Percentiles rank a stretch among this genome's conserved stretches.
Evolutionary conservation across 2,888 invertebrate species (phyloP).

Genomic region (Drosophila macrospina): DNA sequence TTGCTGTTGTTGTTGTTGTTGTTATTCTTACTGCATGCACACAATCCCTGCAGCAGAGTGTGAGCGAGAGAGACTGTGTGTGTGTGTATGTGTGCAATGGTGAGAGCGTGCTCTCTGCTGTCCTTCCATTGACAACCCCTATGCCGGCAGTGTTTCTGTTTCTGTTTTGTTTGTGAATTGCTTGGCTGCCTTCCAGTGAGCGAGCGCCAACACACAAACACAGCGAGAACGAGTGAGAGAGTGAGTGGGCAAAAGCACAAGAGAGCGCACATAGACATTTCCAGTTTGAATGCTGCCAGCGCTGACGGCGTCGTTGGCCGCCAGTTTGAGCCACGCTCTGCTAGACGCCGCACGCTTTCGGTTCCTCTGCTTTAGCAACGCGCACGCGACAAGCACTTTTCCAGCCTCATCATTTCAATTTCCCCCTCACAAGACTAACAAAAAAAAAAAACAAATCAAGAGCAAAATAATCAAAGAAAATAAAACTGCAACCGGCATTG

Average conservation of each 20-base stretch:
- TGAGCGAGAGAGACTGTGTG: slow-evolving; percentile 2
- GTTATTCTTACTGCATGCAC: slow-evolving; percentile 36
- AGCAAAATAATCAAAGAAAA: slow-evolving; percentile 13
- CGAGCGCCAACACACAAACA: slow-evolving; percentile 32
- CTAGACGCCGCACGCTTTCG: slow-evolving; percentile 72
- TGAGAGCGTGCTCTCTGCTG: slow-evolving; percentile 30
- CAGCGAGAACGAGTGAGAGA: slow-evolving; percentile 8
- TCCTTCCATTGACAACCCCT: slow-evolving; percentile 53
- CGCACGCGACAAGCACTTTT: slow-evolving; percentile 60
- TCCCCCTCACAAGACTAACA: slow-evolving; percentile 20
- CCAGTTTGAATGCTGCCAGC: slow-evolving; percentile 43
- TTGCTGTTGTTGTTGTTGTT: slow-evolving; percentile 26
- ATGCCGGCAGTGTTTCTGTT: slow-evolving; percentile 41
- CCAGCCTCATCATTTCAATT: slow-evolving; percentile 38
- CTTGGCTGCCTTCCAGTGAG: slow-evolving; percentile 44
- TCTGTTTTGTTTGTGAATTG: slow-evolving; percentile 44
- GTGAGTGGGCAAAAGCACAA: slow-evolving; percentile 17
- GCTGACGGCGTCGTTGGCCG: slow-evolving; percentile 59
- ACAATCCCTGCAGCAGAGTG: slow-evolving; percentile 56
- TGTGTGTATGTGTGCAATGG: not conserved
- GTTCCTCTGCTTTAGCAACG: slow-evolving; percentile 46
- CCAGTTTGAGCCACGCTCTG: slow-evolving; percentile 80
- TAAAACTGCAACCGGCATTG: slow-evolving; percentile 45
- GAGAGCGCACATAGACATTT: slow-evolving; percentile 29
- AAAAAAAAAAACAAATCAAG: slow-evolving; percentile 8